Evolutionary conservation across 1,140 invertebrate genomes (phyloP).

Genomic region (Eumeta japonica): DNA sequence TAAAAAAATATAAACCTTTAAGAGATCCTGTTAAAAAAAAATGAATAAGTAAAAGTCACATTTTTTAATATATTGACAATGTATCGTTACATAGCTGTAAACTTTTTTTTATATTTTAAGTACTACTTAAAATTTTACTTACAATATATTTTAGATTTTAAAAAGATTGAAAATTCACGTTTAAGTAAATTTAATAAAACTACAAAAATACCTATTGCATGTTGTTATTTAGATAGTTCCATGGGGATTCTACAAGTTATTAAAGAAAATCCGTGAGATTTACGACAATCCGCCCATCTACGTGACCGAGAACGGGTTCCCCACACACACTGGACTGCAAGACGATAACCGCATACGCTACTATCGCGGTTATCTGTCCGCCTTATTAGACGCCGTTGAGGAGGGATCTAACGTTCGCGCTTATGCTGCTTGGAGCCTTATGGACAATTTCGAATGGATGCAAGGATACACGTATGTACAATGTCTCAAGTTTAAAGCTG

Average conservation of each 20-base stretch:
- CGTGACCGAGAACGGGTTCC: constrained; percentile 70
- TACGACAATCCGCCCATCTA: constrained; percentile 63
- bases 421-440: constrained; percentile 67
- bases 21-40: too few relatives aligned
- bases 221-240: constrained; percentile 33
- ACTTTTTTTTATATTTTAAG: neutral
- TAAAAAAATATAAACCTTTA: neutral
- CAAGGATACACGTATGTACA: constrained; percentile 60
- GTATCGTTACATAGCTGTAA: neutral
- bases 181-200: neutral
- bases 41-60: too few relatives aligned
- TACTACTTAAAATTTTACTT: neutral
- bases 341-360: constrained; percentile 55
- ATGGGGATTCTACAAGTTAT: constrained; percentile 62
- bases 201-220: neutral
- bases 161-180: neutral
- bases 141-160: neutral
- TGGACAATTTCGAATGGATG: constrained; percentile 76
- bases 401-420: constrained; percentile 61
- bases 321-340: constrained; percentile 43
- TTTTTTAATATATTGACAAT: too few relatives aligned
- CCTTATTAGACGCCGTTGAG: constrained; percentile 57
- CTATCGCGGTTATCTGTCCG: constrained; percentile 49
- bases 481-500: too few relatives aligned
- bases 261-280: constrained; percentile 61